Conservation (phyloP, 1,140 invertebrate species). For the Meloidogyne hapla region DNA sequence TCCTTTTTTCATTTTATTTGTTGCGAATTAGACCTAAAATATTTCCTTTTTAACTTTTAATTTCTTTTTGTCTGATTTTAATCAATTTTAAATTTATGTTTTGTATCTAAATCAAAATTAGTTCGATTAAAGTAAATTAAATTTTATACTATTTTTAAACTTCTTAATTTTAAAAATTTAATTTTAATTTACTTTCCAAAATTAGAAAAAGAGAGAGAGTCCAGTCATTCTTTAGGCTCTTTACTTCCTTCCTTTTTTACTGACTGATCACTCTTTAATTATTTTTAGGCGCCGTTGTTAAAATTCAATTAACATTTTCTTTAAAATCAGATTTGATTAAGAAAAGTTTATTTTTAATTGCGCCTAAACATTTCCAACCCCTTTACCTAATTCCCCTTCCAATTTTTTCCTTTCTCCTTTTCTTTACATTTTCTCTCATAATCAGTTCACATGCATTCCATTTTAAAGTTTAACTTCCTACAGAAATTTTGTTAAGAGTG, state of each 20-base stretch:
- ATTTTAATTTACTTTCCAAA: neutral
- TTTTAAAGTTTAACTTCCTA: neutral
- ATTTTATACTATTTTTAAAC: neutral
- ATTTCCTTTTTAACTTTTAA: neutral
- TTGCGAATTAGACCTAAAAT: too few relatives aligned
- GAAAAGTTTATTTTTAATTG: neutral
- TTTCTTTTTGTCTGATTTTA: neutral
- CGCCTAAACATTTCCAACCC: neutral
- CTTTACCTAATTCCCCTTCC: neutral
- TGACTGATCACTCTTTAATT: too few relatives aligned
- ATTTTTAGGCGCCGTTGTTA: too few relatives aligned
- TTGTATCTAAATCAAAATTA: neutral
- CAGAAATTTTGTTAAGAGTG: neutral
- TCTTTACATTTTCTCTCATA: neutral
- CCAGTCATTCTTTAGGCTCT: too few relatives aligned
- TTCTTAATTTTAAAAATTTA: neutral
- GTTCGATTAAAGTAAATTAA: neutral
- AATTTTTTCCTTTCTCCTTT: neutral
- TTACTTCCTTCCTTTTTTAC: too few relatives aligned
- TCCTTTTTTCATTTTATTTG: too few relatives aligned
- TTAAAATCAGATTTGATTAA: too few relatives aligned
- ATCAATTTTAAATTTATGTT: neutral
- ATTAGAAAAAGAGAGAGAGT: neutral
- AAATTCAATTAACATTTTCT: too few relatives aligned
- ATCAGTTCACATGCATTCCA: neutral